These are phyloP conservation scores for Arctia plantaginis DNA, from an alignment of 2,888 invertebrate genomes.

Conservation along the genomic window DNA sequence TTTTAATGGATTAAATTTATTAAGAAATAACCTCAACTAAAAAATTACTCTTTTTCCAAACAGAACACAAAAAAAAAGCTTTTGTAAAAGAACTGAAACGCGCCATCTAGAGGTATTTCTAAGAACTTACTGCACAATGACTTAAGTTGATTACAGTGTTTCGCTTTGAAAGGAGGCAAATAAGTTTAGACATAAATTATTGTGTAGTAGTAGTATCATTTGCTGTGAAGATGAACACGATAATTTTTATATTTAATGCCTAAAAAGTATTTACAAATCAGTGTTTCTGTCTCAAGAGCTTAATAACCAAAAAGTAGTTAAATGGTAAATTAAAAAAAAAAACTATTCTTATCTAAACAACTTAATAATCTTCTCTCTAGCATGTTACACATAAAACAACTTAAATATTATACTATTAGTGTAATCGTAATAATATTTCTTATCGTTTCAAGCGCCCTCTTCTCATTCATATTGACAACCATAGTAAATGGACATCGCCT, in stretches of 20 bases:
- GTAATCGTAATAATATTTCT: not conserved
- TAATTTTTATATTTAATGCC: not conserved
- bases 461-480: constrained; percentile 55
- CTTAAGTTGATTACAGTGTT: not conserved
- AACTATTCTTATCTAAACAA: not conserved
- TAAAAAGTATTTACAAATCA: not conserved
- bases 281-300: not conserved
- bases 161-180: not conserved
- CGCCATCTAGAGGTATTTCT: constrained; percentile 18
- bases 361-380: not conserved
- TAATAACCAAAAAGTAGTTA: not conserved
- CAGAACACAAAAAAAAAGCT: no score
- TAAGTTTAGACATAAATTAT: not conserved
- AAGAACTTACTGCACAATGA: constrained; percentile 18
- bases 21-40: not conserved
- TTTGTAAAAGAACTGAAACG: not conserved
- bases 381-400: not conserved
- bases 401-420: no score
- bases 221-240: not conserved
- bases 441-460: constrained; percentile 55
- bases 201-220: not conserved
- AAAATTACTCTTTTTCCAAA: not conserved
- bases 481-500: constrained; percentile 67
- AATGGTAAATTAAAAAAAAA: not conserved
- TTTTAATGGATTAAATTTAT: not conserved